Evolutionary conservation across 1,140 invertebrate species (phyloP).

Genomic region (Drosophila malerkotliana): DNA sequence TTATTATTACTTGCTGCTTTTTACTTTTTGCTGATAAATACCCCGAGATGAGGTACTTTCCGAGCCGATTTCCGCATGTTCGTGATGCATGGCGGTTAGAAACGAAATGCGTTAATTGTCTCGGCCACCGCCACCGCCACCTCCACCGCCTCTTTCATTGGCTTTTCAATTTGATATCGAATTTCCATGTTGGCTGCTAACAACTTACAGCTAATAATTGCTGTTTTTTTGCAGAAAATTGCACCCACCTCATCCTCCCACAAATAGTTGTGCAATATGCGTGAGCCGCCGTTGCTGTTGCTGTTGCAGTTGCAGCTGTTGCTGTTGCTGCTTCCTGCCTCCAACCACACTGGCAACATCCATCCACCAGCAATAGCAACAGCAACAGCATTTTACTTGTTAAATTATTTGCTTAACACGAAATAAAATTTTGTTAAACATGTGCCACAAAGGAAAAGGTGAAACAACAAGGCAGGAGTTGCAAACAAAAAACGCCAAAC

Average conservation of each 20-base stretch:
- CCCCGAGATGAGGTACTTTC: constrained; percentile 6
- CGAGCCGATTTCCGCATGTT: constrained; percentile 33
- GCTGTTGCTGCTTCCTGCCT: constrained; percentile 49
- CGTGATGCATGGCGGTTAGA: constrained; percentile 24
- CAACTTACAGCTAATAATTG: constrained; percentile 57
- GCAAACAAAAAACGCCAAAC: constrained; percentile 24
- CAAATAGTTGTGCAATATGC: constrained; percentile 59
- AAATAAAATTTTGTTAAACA: constrained; percentile 72
- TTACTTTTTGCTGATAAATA: constrained; percentile 16
- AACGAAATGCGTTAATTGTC: constrained; percentile 41
- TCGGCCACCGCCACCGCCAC: constrained; percentile 7
- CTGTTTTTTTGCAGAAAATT: constrained; percentile 46
- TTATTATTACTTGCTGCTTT: constrained; percentile 33
- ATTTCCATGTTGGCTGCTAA: constrained; percentile 47
- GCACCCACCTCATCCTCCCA: constrained; percentile 51
- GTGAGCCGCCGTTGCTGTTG: constrained; percentile 39
- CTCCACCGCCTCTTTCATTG: not conserved
- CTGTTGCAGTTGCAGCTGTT: constrained; percentile 16
- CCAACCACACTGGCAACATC: constrained; percentile 29
- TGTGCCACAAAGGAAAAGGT: constrained; percentile 63
- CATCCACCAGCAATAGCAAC: not conserved
- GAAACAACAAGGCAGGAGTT: constrained; percentile 49
- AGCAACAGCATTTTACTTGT: constrained; percentile 62
- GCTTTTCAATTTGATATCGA: constrained; percentile 45
- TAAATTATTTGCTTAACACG: constrained; percentile 69